Evolutionary conservation across 2,888 invertebrate species (phyloP).

Genomic region (Scrobipalpa atriplicella): DNA sequence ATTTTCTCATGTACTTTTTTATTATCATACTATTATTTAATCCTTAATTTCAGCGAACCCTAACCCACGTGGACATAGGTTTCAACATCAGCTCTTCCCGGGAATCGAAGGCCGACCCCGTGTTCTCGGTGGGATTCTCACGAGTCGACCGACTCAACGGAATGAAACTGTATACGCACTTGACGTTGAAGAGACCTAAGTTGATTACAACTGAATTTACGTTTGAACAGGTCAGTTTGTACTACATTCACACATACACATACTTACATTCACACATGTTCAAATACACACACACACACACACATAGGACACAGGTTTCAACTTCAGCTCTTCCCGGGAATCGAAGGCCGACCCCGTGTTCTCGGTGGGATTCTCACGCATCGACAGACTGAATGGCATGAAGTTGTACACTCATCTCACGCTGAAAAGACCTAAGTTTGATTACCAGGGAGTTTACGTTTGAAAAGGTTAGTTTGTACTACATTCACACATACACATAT

Average conservation of each 20-base stretch:
- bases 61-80: constrained; percentile 88
- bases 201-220: not conserved
- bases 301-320: too few species aligned
- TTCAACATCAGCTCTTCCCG: constrained; percentile 87
- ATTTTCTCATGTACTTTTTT: too few species aligned
- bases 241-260: not conserved
- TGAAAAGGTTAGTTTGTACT: not conserved
- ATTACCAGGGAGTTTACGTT: not conserved
- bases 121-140: constrained; percentile 84
- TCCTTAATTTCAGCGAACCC: constrained; percentile 81
- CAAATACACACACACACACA: too few species aligned
- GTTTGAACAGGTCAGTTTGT: not conserved
- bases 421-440: not conserved
- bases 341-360: too few species aligned
- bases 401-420: constrained; percentile 77
- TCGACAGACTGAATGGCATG: constrained; percentile 84
- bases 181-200: not conserved
- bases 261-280: not conserved
- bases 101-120: constrained; percentile 82
- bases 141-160: constrained; percentile 84
- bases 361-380: constrained; percentile 46
- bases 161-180: constrained; percentile 81
- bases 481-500: not conserved
- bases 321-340: too few species aligned
- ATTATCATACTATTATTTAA: too few species aligned